These are phyloP conservation scores for Volucella inflata DNA, from an alignment of 2,888 invertebrate species.

Conservation along the genomic window DNA sequence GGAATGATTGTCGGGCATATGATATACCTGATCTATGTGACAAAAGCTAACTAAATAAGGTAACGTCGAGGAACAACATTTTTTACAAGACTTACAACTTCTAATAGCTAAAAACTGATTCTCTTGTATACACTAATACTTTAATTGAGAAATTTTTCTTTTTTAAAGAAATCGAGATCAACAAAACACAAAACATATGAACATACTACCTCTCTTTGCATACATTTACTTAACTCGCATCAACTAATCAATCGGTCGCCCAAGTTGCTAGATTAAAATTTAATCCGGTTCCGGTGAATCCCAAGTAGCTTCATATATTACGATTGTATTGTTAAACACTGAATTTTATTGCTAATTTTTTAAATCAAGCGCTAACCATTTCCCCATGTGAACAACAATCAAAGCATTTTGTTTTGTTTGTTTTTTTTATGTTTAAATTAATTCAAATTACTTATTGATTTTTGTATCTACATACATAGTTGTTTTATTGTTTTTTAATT, in stretches of 20 bases:
- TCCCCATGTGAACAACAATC: background rate
- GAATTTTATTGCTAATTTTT: constrained; percentile 10
- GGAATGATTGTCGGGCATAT: no score
- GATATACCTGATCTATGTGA: no score
- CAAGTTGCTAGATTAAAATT: background rate
- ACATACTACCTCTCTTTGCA: no score
- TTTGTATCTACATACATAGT: background rate
- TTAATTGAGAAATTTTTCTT: no score
- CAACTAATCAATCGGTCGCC: background rate
- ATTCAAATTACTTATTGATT: constrained; percentile 28
- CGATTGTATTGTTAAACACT: background rate
- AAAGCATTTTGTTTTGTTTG: constrained; percentile 2
- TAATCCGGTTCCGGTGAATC: constrained; percentile 22
- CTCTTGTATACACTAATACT: no score
- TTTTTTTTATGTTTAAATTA: constrained; percentile 6
- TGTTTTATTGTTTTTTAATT: constrained; percentile 6
- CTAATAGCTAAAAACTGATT: no score
- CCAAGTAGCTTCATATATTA: background rate
- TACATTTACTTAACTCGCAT: no score
- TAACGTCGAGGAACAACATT: no score
- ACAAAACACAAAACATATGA: no score
- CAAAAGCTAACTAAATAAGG: no score
- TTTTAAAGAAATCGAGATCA: no score
- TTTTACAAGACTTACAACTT: no score
- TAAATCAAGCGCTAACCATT: constrained; percentile 7